Percentiles rank a stretch among this genome's conserved stretches.
Evolutionary conservation across 2,113 vertebrate species (phyloP).

Genomic region (Menidia beryllina): DNA sequence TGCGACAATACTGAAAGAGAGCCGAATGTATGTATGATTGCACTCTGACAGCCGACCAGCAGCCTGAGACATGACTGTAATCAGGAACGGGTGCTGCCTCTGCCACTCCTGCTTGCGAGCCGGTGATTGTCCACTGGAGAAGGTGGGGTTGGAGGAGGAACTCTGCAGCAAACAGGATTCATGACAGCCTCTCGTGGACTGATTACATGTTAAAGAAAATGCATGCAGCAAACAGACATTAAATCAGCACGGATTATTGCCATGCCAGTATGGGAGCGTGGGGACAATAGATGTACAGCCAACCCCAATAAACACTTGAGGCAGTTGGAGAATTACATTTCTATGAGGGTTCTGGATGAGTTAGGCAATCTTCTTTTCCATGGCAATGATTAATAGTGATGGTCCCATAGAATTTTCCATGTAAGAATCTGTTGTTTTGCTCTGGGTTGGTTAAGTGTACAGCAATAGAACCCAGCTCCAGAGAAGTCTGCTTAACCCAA

Average conservation of each 20-base stretch:
- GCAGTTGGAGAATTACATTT: constrained; percentile 69
- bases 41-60: constrained; percentile 49
- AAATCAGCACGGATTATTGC: constrained; percentile 77
- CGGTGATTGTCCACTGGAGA: constrained; percentile 69
- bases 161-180: constrained; percentile 53
- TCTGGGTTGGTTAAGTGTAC: constrained; percentile 30
- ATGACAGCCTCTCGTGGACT: constrained; percentile 66
- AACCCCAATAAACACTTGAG: constrained; percentile 54
- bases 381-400: constrained; percentile 73
- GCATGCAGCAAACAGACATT: constrained; percentile 75
- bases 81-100: constrained; percentile 65
- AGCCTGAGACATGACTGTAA: constrained; percentile 67
- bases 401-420: constrained; percentile 60
- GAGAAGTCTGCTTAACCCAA: not conserved
- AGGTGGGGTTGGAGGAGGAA: constrained; percentile 9
- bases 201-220: constrained; percentile 74
- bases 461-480: not conserved
- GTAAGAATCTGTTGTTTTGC: constrained; percentile 63
- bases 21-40: constrained; percentile 38
- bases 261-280: constrained; percentile 20
- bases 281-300: constrained; percentile 58
- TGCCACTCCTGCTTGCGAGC: constrained; percentile 47
- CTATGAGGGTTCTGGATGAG: constrained; percentile 59
- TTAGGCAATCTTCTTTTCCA: constrained; percentile 51
- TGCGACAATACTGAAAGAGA: constrained; percentile 17